Evolutionary conservation across 2,113 vertebrate genomes (phyloP).

Genomic region (Amphiprion percula): DNA sequence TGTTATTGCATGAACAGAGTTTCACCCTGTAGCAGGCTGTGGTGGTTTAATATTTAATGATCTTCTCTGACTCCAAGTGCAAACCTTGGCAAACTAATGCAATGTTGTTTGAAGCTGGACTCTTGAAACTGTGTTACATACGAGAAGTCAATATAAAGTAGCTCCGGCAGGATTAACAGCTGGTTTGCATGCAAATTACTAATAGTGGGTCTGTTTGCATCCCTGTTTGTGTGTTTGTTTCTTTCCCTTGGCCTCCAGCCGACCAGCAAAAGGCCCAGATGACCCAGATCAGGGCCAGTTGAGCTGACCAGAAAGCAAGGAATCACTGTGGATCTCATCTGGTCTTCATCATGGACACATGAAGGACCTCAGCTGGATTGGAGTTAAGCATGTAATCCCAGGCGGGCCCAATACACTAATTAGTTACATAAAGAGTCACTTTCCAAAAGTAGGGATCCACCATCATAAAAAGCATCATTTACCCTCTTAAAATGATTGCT

Average conservation of each 20-base stretch:
- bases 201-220: conserved; percentile 21
- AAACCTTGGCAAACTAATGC: conserved; percentile 41
- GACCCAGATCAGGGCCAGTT: conserved; percentile 48
- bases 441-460: conserved; percentile 28
- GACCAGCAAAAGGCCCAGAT: conserved; percentile 29
- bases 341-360: conserved; percentile 50
- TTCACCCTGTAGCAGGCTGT: conserved; percentile 47
- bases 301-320: conserved; percentile 26
- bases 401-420: conserved; percentile 40
- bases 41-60: conserved; percentile 73
- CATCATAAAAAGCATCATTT: conserved; percentile 12
- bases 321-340: conserved; percentile 66
- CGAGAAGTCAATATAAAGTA: conserved; percentile 1
- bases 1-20: conserved; percentile 63
- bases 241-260: conserved; percentile 11
- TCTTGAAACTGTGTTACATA: conserved; percentile 9
- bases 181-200: conserved; percentile 31
- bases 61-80: conserved; percentile 54
- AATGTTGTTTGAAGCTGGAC: conserved; percentile 23
- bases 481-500: conserved; percentile 15
- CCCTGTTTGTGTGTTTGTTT: neutral
- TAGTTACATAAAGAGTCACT: conserved; percentile 40
- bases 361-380: conserved; percentile 68
- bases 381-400: conserved; percentile 20
- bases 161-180: conserved; percentile 22